phyloP scores from a whole-genome alignment of 2,113 vertebrate genomes.

The Paracyprichromis sp. region DNA sequence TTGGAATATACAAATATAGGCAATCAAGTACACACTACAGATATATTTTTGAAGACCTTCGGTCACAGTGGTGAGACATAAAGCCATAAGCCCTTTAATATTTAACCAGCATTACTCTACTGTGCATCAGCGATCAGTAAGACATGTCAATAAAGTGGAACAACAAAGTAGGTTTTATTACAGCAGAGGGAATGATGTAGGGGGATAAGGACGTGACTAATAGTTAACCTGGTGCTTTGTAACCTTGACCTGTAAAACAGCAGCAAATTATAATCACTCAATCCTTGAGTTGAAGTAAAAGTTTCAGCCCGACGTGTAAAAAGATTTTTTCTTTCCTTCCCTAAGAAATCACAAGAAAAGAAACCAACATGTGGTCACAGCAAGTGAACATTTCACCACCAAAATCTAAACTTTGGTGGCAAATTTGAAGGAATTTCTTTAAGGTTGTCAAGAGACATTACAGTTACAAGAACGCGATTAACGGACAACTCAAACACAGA shows the following conservation, averaged over 20 bases:
- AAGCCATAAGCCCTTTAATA: slow-evolving; percentile 70
- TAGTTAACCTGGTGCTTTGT: neutral
- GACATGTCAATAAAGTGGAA: neutral
- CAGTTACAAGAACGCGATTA: neutral
- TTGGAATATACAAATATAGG: neutral
- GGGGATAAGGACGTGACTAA: neutral
- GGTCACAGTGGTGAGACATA: slow-evolving; percentile 49
- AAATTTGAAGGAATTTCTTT: neutral
- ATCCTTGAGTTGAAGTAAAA: neutral
- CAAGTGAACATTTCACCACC: neutral
- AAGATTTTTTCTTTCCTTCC: neutral
- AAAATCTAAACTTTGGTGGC: neutral
- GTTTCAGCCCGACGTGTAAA: rapidly evolving
- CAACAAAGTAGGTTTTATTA: neutral
- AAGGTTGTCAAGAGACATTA: neutral
- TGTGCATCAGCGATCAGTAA: neutral
- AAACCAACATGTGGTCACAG: neutral
- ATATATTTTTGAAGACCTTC: slow-evolving; percentile 54
- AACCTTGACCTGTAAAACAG: neutral
- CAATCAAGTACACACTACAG: neutral
- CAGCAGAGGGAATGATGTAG: neutral
- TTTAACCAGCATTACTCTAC: slow-evolving; percentile 67
- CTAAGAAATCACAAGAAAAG: neutral
- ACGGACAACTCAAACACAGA: neutral
- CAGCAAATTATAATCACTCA: neutral